Evolutionary conservation across 2,797 vertebrate species (phyloP), one percentile per base, ranked within the genome.

Genomic region (Manis pentadactyla): DNA sequence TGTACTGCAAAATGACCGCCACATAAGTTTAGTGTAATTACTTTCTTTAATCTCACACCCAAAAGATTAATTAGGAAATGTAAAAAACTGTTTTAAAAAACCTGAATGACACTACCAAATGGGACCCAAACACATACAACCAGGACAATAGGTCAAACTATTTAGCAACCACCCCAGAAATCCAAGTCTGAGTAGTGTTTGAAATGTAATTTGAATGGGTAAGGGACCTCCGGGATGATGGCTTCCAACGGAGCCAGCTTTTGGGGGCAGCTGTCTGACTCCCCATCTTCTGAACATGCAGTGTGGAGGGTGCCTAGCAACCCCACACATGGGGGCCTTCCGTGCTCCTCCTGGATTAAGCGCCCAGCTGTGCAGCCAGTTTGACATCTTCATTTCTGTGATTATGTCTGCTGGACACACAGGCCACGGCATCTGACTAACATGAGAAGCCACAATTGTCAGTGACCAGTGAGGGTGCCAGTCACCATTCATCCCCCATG

Each of bases 371-470:
- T 99, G 55, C 99, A 98, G 98, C 96, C 90, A 89, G 90, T 98
- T 95, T 99, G 99, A 99, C 99, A 99, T 99, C 98, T 98, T 98
- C 97, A 82, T 98, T 98, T 98, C 97, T 98, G 97, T 96, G 98
- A 99, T 98, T 98, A 97, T 61, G 94, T 94, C 96, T 94, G 94
- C 13, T 21, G 96, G 95, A 92, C 81, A 0, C 11, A 98, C 27
- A 39, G 97, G 98, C 99, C 98, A 98, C 98, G 99, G 97, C 97
- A 93, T 98, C 98, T 96, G 97, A 96, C 64, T 97, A 97, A 96
- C 98, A 83, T 94, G 97, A 99, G 98, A 99, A 96, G 74, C 75
- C 84, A 97, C 98, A 99, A 37, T 37, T 37, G 37, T 37, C 37
- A 37, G 37, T 37, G 37, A 37, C 37, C 37, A 99, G 98, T 99